A percentile compares a stretch with the other conserved stretches of the same genome.
Evolutionary conservation across 2,113 vertebrate species (phyloP).

Genomic region (mouse (Mus musculus)): DNA sequence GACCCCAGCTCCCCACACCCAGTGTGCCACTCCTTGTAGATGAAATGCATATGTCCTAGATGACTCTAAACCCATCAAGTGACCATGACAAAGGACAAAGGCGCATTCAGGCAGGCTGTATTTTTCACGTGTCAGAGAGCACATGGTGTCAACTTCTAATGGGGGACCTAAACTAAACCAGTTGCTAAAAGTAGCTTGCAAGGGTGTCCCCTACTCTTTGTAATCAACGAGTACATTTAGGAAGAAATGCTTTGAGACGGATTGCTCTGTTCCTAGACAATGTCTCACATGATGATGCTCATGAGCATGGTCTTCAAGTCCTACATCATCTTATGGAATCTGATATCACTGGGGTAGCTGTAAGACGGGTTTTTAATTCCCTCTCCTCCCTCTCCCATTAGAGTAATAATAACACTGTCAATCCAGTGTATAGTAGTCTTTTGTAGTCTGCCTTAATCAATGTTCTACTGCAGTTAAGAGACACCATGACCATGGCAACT

Average conservation of each 20-base stretch:
- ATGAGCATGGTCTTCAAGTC: background rate
- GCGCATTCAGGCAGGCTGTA: background rate
- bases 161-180: background rate
- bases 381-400: background rate
- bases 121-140: background rate
- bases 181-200: background rate
- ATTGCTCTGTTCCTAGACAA: background rate
- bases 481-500: background rate
- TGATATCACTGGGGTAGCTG: background rate
- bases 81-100: background rate
- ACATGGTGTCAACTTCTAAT: background rate
- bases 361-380: background rate
- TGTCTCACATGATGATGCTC: background rate
- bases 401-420: background rate
- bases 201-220: background rate
- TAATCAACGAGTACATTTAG: background rate
- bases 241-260: background rate
- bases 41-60: background rate
- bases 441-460: background rate
- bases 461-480: background rate
- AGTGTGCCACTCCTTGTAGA: background rate
- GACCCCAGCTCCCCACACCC: background rate
- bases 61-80: background rate
- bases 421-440: background rate
- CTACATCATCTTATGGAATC: background rate